Evolutionary conservation across 2,888 invertebrate species (phyloP).

Genomic region (Phragmatobia fuliginosa): DNA sequence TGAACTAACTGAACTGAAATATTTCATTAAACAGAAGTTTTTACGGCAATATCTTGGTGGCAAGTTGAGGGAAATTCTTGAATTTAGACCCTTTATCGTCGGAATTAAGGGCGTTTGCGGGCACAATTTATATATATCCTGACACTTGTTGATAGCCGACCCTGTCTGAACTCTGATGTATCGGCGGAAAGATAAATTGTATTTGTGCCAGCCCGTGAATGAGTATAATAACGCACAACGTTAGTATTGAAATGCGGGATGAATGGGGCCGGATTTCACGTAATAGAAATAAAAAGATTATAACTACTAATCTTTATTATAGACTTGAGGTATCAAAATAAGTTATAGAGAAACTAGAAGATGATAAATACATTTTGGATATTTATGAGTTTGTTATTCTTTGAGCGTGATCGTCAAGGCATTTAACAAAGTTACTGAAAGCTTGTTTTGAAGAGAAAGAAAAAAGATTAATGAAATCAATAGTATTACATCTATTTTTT

Average conservation of each 20-base stretch:
- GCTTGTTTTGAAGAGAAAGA: not conserved
- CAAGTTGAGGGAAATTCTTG: conserved; percentile 30
- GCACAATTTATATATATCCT: conserved; percentile 69
- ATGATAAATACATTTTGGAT: not conserved
- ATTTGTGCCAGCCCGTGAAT: conserved; percentile 57
- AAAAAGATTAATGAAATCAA: not conserved
- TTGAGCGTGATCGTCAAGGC: not conserved
- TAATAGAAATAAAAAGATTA: conserved; percentile 35
- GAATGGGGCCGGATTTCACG: conserved; percentile 32
- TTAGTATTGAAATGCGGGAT: conserved; percentile 40
- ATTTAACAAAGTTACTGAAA: not conserved
- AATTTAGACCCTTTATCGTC: conserved; percentile 35
- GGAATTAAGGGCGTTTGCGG: conserved; percentile 51
- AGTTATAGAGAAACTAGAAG: conserved; percentile 8
- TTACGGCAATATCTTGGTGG: conserved; percentile 27
- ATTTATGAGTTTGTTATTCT: not conserved
- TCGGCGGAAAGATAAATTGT: conserved; percentile 66
- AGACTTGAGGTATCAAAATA: conserved; percentile 17
- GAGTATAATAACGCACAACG: conserved; percentile 55
- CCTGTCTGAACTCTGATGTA: conserved; percentile 57
- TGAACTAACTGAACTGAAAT: conserved; percentile 22
- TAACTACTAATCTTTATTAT: conserved; percentile 28
- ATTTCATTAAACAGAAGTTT: conserved; percentile 25
- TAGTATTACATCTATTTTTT: not conserved
- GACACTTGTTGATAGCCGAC: conserved; percentile 82